A percentile compares a stretch with the other conserved stretches of the same genome.
phyloP scores from a whole-genome alignment of 2,113 vertebrate species.

The Lanius collurio region DNA sequence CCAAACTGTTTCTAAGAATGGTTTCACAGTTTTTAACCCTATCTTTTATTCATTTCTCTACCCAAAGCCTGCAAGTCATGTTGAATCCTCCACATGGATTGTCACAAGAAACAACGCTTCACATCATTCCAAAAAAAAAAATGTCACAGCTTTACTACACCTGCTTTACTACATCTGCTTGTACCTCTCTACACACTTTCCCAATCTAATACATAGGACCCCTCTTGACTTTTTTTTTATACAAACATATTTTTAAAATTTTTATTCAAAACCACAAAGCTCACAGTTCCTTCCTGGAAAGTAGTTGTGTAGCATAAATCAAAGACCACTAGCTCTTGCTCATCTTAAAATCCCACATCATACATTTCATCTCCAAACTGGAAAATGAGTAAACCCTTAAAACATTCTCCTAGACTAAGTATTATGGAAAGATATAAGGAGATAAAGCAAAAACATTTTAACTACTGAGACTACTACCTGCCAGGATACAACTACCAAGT shows the following conservation, averaged over 20 bases:
- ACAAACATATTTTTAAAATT: rapidly evolving
- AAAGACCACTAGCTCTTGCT: neutral
- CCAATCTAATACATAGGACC: neutral
- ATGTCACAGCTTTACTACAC: rapidly evolving
- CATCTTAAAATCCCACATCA: neutral
- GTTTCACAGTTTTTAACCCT: neutral
- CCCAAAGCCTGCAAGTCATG: neutral
- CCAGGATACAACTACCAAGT: neutral
- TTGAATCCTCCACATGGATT: neutral
- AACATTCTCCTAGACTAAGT: neutral
- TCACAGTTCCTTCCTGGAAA: neutral
- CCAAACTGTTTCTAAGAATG: neutral
- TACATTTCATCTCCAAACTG: neutral
- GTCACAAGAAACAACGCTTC: neutral
- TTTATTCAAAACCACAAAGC: neutral
- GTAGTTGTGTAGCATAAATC: neutral
- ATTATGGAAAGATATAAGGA: neutral
- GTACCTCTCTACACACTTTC: neutral
- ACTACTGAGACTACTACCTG: neutral
- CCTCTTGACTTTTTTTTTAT: neutral
- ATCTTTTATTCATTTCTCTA: neutral
- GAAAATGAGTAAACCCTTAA: neutral
- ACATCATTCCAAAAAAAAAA: neutral
- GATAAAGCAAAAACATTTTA: neutral
- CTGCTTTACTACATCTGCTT: too few species aligned